Evolutionary conservation across 2,888 invertebrate species (phyloP).

Genomic region (Gortyna flavago): DNA sequence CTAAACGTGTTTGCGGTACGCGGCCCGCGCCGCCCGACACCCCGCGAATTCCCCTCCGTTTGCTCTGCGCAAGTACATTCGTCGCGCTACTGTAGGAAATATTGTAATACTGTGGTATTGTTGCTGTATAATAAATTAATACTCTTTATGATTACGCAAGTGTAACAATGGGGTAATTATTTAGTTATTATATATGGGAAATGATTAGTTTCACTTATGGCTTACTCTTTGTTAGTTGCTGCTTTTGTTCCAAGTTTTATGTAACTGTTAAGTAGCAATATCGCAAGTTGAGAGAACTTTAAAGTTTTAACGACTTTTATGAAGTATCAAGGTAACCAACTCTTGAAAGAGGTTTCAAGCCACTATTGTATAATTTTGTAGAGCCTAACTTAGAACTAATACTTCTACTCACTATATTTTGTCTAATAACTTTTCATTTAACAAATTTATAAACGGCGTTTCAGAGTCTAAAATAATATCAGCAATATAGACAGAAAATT

Average conservation of each 20-base stretch:
- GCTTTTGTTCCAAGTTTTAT: conserved; percentile 66
- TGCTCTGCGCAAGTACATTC: too few relatives aligned
- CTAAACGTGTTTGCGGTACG: too few relatives aligned
- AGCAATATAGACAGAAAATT: neutral
- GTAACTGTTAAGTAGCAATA: conserved; percentile 51
- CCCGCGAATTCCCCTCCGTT: too few relatives aligned
- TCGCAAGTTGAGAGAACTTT: conserved; percentile 46
- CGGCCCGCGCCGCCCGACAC: too few relatives aligned
- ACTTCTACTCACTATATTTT: conserved; percentile 12
- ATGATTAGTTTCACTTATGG: conserved; percentile 65
- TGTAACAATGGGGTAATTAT: conserved; percentile 65
- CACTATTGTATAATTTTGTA: conserved; percentile 32
- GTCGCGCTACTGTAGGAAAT: too few relatives aligned
- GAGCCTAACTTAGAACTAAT: conserved; percentile 24
- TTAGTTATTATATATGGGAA: conserved; percentile 62
- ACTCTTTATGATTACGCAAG: conserved; percentile 52
- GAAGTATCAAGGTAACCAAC: conserved; percentile 47
- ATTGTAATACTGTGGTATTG: too few relatives aligned
- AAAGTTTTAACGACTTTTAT: conserved; percentile 50
- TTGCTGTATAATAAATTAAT: conserved; percentile 57
- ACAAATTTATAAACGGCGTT: conserved; percentile 11
- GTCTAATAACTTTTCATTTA: conserved; percentile 12
- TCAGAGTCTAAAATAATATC: neutral
- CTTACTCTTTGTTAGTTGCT: conserved; percentile 56
- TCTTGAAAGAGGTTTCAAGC: conserved; percentile 46